Conservation (phyloP, 2,888 invertebrate genomes). For the Caenorhabditis sp. region DNA sequence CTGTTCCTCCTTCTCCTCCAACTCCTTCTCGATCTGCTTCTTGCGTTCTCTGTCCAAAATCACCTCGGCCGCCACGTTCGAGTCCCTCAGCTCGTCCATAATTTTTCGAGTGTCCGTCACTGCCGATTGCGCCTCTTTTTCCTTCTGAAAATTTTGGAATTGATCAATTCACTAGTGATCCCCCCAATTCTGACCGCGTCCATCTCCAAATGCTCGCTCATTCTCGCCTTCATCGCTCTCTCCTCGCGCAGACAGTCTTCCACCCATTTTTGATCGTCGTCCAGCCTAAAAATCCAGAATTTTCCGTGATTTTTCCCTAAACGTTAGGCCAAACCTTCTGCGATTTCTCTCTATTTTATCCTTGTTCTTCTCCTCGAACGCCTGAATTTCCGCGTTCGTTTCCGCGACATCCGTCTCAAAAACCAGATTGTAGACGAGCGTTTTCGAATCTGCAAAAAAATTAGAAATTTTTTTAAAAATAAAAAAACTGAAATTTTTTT, state of each 20-base stretch:
- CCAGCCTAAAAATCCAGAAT: conserved; percentile 59
- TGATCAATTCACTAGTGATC: too few relatives aligned
- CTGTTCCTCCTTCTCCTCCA: conserved; percentile 79
- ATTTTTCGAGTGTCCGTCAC: conserved; percentile 83
- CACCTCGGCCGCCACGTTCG: conserved; percentile 89
- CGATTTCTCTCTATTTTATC: conserved; percentile 75
- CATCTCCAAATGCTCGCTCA: conserved; percentile 52
- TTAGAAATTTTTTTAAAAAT: not conserved
- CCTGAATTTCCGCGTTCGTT: conserved; percentile 69
- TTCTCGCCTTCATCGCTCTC: conserved; percentile 60
- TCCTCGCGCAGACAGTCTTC: conserved; percentile 80
- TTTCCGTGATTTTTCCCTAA: conserved; percentile 79
- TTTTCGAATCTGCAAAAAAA: conserved; percentile 59
- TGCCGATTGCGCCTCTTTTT: conserved; percentile 45
- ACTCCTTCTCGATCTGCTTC: conserved; percentile 81
- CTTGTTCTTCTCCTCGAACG: conserved; percentile 68
- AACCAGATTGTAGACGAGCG: conserved; percentile 70
- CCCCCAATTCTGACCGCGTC: conserved; percentile 41
- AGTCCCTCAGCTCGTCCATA: conserved; percentile 95
- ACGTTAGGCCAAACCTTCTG: conserved; percentile 61
- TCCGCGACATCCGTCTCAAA: conserved; percentile 71
- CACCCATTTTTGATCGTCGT: conserved; percentile 84
- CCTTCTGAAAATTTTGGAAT: conserved; percentile 52
- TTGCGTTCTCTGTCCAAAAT: conserved; percentile 83
- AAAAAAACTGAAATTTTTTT: conserved; percentile 1